Evolutionary conservation across 2,888 invertebrate species (phyloP).

Genomic region (Habroteleia sp.): DNA sequence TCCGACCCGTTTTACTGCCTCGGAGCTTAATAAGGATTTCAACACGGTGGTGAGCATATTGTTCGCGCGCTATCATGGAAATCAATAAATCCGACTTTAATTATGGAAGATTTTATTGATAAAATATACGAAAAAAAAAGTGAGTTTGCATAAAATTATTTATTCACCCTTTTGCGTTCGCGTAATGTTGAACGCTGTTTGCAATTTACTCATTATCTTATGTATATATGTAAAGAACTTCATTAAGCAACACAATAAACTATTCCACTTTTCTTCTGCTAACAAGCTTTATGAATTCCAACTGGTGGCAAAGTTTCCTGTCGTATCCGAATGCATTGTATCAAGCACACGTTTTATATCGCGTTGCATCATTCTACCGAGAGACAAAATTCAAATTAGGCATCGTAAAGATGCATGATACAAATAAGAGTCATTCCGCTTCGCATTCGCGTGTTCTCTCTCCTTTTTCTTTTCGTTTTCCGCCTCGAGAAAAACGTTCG

Average conservation of each 20-base stretch:
- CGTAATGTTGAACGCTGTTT: constrained; percentile 30
- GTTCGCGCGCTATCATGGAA: constrained; percentile 37
- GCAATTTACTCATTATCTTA: constrained; percentile 58
- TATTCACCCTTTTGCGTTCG: constrained; percentile 42
- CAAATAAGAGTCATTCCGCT: too few relatives aligned
- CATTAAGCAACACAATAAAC: constrained; percentile 50
- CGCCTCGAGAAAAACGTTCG: not conserved
- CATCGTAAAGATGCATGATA: constrained; percentile 26
- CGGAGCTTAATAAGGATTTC: constrained; percentile 45
- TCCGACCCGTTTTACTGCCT: constrained; percentile 9
- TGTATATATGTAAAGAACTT: constrained; percentile 53
- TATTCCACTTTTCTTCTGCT: constrained; percentile 50
- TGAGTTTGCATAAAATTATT: constrained; percentile 18
- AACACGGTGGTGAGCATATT: constrained; percentile 39
- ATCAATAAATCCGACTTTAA: constrained; percentile 52
- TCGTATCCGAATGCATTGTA: constrained; percentile 10
- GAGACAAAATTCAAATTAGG: constrained; percentile 30
- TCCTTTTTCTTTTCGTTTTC: not conserved
- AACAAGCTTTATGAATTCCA: constrained; percentile 46
- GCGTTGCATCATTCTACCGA: constrained; percentile 17
- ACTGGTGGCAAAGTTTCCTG: constrained; percentile 19
- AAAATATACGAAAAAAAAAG: constrained; percentile 6
- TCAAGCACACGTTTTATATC: not conserved
- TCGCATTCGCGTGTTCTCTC: not conserved
- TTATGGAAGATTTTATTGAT: constrained; percentile 44